A percentile compares a stretch with the other conserved stretches of the same genome.
Evolutionary conservation across 2,888 invertebrate species (phyloP).

Genomic region (Calameuta filiformis): DNA sequence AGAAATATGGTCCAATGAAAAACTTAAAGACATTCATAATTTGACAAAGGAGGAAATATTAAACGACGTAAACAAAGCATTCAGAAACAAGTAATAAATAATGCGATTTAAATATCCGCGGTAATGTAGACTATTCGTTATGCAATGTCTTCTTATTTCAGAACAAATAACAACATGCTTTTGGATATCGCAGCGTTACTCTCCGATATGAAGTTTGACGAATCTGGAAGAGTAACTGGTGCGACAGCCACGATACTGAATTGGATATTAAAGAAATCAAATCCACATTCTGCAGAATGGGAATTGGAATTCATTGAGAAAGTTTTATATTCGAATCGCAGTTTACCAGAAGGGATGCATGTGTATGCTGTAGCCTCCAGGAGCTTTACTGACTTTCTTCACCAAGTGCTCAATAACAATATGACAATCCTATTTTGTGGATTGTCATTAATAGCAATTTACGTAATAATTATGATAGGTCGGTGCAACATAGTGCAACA

Average conservation of each 20-base stretch:
- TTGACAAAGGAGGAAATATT: constrained; percentile 45
- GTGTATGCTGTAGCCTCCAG: constrained; percentile 56
- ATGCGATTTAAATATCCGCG: background rate
- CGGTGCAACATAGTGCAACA: constrained; percentile 60
- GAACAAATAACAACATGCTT: constrained; percentile 37
- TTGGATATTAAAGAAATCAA: constrained; percentile 58
- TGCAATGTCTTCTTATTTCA: constrained; percentile 7
- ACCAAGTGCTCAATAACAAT: constrained; percentile 57
- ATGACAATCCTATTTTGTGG: constrained; percentile 58
- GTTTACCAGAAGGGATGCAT: constrained; percentile 52
- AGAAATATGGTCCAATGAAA: constrained; percentile 49
- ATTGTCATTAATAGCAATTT: constrained; percentile 58
- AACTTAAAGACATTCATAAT: constrained; percentile 31
- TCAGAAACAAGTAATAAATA: constrained; percentile 43
- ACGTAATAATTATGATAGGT: constrained; percentile 62
- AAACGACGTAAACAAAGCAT: constrained; percentile 46
- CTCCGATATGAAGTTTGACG: constrained; percentile 48
- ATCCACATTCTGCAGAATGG: constrained; percentile 50
- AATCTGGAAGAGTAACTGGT: constrained; percentile 41
- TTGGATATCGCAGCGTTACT: constrained; percentile 53
- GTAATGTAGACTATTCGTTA: background rate
- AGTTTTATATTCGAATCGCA: constrained; percentile 48
- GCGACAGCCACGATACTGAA: constrained; percentile 59
- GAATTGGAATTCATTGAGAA: constrained; percentile 53
- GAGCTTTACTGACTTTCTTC: constrained; percentile 58